Base-by-base conservation (phyloP, 1,140 invertebrate species). In the Temnothorax nylanderi region DNA sequence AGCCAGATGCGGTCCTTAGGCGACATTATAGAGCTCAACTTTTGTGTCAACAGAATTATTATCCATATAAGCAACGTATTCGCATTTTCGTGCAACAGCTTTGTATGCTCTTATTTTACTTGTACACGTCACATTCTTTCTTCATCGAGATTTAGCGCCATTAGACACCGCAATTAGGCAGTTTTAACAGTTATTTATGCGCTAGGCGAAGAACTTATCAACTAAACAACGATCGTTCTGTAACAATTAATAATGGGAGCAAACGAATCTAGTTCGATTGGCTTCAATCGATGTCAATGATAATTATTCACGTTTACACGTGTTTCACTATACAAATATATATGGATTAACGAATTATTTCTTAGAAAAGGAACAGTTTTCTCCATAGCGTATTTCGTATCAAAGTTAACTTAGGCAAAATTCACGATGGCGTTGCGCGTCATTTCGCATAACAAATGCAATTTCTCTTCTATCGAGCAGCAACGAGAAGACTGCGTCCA, bases 151-250 rank as follows among this genome's bases (percentile, higher is more conserved):
- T 78, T 64, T 78, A 34, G 76, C 26, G 58, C 60, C 76, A 65
- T 21, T 81, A 44, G 34, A n/a, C 60, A 72, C 72, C 54, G 54
- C 49, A 86, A 54, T 90, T 90, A 90, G 89, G 76, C 89, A 88
- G 71, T 88, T 77, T 90, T 65, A 82, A 90, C 65, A 76, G 64
- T 60, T 56, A 86, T 90, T 90, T 54, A 60, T 87, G 76, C 81
- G 58, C 76, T 62, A 85, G n/a, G 51, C 10, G 32, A 47, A 74
- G 0, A 13, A 16, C 80, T 84, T 60, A 74, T 34, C n/a, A 60
- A 58, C 3, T 56, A 71, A 81, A n/a, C 26, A 71, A 71, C 49
- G 77, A 32, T 81, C 5, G 34, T 56, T 81, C 26, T 49, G 32
- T 69, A 69, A 82, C 51, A 37, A 44, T 3, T 56, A 65, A 37